phyloP scores from a whole-genome alignment of 2,888 invertebrate genomes.

The Nineta flava region DNA sequence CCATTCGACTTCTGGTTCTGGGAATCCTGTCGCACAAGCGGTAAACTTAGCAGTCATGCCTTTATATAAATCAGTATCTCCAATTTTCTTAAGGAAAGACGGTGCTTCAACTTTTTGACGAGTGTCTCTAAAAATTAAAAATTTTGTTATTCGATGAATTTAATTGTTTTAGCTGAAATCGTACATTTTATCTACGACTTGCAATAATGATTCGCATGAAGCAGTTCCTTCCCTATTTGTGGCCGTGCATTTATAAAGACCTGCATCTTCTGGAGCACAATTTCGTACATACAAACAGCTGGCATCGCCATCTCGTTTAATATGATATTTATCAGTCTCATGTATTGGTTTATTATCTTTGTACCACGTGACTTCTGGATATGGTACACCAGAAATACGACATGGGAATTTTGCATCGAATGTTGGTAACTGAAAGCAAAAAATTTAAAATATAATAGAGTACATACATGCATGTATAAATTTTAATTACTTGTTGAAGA shows the following conservation, averaged over 20 bases:
- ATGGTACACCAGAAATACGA: constrained; percentile 63
- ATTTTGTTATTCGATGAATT: not conserved
- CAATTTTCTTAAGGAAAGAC: constrained; percentile 75
- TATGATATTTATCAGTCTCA: constrained; percentile 53
- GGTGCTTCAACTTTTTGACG: constrained; percentile 68
- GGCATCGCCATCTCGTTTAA: constrained; percentile 64
- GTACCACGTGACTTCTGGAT: constrained; percentile 77
- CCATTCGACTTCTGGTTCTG: constrained; percentile 80
- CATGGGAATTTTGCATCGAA: constrained; percentile 73
- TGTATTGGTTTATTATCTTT: constrained; percentile 60
- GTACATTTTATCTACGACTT: constrained; percentile 73
- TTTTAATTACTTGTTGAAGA: constrained; percentile 38
- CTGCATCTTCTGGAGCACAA: constrained; percentile 49
- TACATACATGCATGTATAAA: not conserved
- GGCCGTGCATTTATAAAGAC: constrained; percentile 61
- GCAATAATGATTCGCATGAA: constrained; percentile 52
- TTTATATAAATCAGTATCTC: constrained; percentile 71
- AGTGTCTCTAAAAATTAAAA: constrained; percentile 38
- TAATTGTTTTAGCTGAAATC: constrained; percentile 18
- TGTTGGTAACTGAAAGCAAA: constrained; percentile 44
- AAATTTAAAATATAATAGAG: constrained; percentile 3
- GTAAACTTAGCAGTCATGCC: constrained; percentile 86
- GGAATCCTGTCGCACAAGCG: constrained; percentile 76
- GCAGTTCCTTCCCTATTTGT: constrained; percentile 67
- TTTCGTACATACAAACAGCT: constrained; percentile 60